Conservation (phyloP, 2,888 invertebrate species). For the Tinea pellionella region DNA sequence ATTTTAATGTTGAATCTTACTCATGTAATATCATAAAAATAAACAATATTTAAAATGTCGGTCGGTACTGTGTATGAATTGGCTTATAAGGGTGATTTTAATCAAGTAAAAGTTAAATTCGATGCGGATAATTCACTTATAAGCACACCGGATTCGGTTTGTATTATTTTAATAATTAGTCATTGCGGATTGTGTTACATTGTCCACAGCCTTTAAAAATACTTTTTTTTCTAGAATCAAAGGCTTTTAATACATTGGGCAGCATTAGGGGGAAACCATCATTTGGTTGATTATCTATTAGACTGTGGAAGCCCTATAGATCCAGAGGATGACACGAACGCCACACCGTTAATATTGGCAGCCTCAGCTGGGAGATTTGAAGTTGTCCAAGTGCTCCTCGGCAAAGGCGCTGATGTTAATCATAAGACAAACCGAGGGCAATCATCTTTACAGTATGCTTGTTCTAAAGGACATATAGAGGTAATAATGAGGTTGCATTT, state of each 20-base stretch:
- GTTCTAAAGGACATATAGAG: constrained; percentile 83
- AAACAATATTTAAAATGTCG: constrained; percentile 32
- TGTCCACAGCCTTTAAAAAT: background rate
- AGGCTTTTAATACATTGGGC: constrained; percentile 85
- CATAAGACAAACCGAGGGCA: constrained; percentile 80
- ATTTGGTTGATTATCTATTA: constrained; percentile 76
- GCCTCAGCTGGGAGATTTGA: constrained; percentile 80
- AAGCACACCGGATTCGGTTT: constrained; percentile 41
- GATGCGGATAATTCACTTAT: constrained; percentile 55
- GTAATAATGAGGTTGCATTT: constrained; percentile 41
- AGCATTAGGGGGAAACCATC: constrained; percentile 79
- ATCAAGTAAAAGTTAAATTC: constrained; percentile 72
- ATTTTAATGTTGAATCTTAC: too few relatives aligned
- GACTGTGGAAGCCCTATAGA: constrained; percentile 76
- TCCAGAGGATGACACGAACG: constrained; percentile 78
- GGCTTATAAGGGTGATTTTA: constrained; percentile 79
- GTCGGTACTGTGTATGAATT: constrained; percentile 70
- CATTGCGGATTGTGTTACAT: too few relatives aligned
- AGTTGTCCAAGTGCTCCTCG: constrained; percentile 74
- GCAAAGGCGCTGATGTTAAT: constrained; percentile 78
- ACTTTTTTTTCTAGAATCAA: constrained; percentile 69
- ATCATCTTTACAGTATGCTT: constrained; percentile 85
- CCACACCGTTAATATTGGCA: constrained; percentile 84
- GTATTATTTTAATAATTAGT: constrained; percentile 14
- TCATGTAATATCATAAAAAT: too few relatives aligned